These are phyloP conservation scores for Ligdia adustata DNA, from an alignment of 2,888 invertebrate species.

Conservation along the genomic window DNA sequence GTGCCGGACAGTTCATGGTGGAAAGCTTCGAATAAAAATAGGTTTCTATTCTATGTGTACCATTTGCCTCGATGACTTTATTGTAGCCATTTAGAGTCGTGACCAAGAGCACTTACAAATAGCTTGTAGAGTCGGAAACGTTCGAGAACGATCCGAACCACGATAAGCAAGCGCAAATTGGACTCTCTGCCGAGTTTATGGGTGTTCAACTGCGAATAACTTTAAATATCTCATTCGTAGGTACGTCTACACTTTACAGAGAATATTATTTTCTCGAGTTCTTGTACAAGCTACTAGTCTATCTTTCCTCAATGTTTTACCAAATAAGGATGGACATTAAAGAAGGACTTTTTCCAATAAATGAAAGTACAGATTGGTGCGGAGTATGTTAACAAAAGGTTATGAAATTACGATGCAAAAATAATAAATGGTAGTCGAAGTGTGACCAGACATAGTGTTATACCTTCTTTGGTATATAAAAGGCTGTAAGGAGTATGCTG, in stretches of 20 bases:
- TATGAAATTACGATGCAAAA: no score
- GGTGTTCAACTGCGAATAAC: slow-evolving; percentile 6
- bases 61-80: slow-evolving; percentile 20
- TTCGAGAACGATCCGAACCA: slow-evolving; percentile 15
- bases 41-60: slow-evolving; percentile 10
- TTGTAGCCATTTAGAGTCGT: slow-evolving; percentile 26
- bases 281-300: neutral
- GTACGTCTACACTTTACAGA: no score
- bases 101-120: slow-evolving; percentile 27
- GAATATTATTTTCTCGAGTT: neutral
- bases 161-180: slow-evolving; percentile 18
- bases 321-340: no score
- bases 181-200: slow-evolving; percentile 13
- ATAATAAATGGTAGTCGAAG: no score
- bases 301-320: no score
- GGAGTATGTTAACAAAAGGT: no score
- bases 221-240: no score
- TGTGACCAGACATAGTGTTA: no score
- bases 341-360: no score
- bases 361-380: no score
- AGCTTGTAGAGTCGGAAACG: slow-evolving; percentile 10
- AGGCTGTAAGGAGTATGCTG: no score
- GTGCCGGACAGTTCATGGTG: slow-evolving; percentile 55
- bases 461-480: no score
- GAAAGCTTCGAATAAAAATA: slow-evolving; percentile 52